These are phyloP conservation scores for Pseudomugil tenellus DNA, from an alignment of 2,797 vertebrate species.

Conservation along the genomic window DNA sequence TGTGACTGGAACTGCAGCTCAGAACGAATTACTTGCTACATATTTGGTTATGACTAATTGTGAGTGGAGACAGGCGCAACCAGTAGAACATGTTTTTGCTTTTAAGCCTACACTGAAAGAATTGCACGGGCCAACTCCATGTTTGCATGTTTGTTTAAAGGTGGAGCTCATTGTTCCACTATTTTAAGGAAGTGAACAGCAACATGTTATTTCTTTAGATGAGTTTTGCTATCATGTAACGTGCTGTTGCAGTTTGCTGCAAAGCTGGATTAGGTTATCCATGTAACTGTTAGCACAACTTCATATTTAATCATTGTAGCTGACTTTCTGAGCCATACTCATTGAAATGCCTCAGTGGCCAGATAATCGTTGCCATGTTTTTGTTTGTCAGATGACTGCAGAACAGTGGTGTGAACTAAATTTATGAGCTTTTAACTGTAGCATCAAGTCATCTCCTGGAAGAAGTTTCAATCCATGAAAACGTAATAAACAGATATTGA, in stretches of 20 bases:
- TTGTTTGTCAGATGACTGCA: constrained; percentile 9
- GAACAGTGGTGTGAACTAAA: constrained; percentile 5
- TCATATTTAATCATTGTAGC: neutral
- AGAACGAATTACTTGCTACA: constrained; percentile 34
- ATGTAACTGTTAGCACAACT: neutral
- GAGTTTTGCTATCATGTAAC: constrained; percentile 25
- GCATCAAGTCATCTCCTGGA: constrained; percentile 1
- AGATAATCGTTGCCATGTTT: constrained; percentile 1
- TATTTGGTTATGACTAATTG: constrained; percentile 60
- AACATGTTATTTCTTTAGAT: constrained; percentile 22
- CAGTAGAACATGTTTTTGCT: constrained; percentile 63
- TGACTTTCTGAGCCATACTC: constrained; percentile 11
- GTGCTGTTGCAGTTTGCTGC: constrained; percentile 13
- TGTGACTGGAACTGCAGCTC: constrained; percentile 19
- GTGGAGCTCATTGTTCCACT: constrained; percentile 11
- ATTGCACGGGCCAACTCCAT: neutral
- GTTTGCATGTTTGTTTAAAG: constrained; percentile 25
- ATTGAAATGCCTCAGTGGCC: constrained; percentile 8
- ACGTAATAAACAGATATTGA: constrained; percentile 22
- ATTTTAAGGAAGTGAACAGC: constrained; percentile 4
- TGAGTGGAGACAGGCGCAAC: constrained; percentile 49
- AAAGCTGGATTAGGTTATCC: constrained; percentile 11
- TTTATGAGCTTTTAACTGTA: constrained; percentile 4
- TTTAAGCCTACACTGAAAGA: neutral
- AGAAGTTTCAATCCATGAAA: constrained; percentile 28